Evolutionary conservation across 2,888 invertebrate genomes (phyloP).

Genomic region (Cantharis nigra): DNA sequence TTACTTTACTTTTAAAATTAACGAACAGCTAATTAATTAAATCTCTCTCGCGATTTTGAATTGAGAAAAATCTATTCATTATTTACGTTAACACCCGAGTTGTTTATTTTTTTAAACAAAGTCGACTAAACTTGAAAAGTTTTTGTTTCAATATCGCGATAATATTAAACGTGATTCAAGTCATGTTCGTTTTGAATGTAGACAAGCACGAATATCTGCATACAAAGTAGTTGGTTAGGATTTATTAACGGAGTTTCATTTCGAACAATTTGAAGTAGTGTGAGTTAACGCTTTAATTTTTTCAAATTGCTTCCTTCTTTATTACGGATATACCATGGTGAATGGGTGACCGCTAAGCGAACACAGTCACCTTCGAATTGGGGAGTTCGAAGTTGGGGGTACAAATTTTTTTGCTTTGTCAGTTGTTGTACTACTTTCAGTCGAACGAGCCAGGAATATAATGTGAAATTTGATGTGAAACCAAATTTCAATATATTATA

Average conservation of each 20-base stretch:
- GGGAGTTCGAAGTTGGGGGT: too few relatives aligned
- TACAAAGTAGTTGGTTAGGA: not conserved
- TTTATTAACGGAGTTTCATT: not conserved
- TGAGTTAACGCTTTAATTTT: not conserved
- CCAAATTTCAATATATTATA: too few relatives aligned
- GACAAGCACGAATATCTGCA: not conserved
- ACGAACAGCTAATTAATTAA: not conserved
- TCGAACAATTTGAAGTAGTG: not conserved
- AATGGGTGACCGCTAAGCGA: too few relatives aligned
- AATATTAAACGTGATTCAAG: constrained; percentile 3
- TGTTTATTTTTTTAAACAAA: not conserved
- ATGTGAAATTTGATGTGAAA: too few relatives aligned
- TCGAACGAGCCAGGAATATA: too few relatives aligned
- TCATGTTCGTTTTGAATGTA: constrained; percentile 1
- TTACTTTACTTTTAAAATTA: too few relatives aligned
- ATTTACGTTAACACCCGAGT: not conserved
- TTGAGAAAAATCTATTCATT: not conserved
- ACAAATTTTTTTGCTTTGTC: too few relatives aligned
- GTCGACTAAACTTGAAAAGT: not conserved
- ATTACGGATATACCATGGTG: too few relatives aligned
- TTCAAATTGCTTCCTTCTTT: not conserved
- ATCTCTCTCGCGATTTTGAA: not conserved
- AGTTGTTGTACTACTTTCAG: too few relatives aligned
- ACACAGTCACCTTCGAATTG: too few relatives aligned
- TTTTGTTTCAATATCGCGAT: not conserved